Evolutionary conservation across 2,797 vertebrate species (phyloP), one percentile per base, ranked within the genome.

Genomic region (Cyclopterus lumpus): DNA sequence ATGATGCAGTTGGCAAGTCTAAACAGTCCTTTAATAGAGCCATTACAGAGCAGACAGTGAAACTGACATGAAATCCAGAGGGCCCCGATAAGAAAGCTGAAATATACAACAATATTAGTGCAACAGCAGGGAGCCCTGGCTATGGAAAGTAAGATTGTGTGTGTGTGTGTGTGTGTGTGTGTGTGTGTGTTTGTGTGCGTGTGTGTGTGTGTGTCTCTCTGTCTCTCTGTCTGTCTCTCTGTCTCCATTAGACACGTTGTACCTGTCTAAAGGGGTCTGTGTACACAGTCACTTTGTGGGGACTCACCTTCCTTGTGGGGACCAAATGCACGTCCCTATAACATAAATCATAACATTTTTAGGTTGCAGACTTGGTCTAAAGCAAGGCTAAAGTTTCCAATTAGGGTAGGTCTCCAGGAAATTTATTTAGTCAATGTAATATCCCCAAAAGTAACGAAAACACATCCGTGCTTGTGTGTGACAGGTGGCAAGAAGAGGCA

Each of bases 91-190:
- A 53, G 51, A 53, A 53, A 26, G 44, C 55, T 80, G 75, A 77
- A 79, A 71, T 66, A 80, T 74, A 68, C 66, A 86, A 87, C 77
- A 89, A 86, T 89, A 88, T 80, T 85, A 81, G 71, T 63, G 46
- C 58, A 87, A 49, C 79, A 85, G 75, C 73, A 78, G 89, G 86
- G 77, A 59, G 71, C 53, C 5, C 6, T 66, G 58, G 34, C 59
- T 79, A 75, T 77, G 70, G 26, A 73, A 81, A 74, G 44, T 67
- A 53, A 42, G 36, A 36, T 73, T 60, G 64, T 65, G 59, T 64
- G 60, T 75, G 40, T 58, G 48, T 59, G 44, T 49, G 49, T 80
- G 75, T 61, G 62, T 67, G 58, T 57, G 63, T 73, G 32, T 53
- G 49, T 66, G 67, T 66, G 61, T 38, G 40, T 49, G 44, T 72